Evolutionary conservation across 2,797 vertebrate genomes (phyloP), one percentile per base, ranked within the genome.

Genomic region (Oryzias sinensis): DNA sequence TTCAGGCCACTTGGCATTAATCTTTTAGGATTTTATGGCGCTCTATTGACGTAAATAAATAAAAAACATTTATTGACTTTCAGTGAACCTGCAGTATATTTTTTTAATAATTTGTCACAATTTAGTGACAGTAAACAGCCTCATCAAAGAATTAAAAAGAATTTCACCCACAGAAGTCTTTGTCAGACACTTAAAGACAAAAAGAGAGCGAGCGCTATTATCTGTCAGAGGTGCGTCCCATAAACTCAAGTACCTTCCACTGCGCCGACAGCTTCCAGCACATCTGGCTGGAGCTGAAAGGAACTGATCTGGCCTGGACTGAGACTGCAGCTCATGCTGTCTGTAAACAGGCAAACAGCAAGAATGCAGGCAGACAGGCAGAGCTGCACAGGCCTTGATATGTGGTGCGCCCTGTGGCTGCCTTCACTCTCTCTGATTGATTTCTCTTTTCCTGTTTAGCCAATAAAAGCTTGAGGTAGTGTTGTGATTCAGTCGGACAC

Each of bases 401-500:
- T 49, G 40, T 49, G 46, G 27, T 58, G 56, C 46, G 59, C 81
- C 77, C 77, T 68, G 50, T 17, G 64, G 80, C 76, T 69, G 73
- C 81, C 80, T 83, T 82, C 72, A 15, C 62, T 84, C 70, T 65
- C 69, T 72, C 57, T 84, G 85, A 82, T 83, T 87, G 80, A 86
- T 80, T 70, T 60, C 62, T 71, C 67, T 68, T 79, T 76, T 87
- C 79, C 77, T 84, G 81, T 88, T 85, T 70, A 56, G 63, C 72
- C 71, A 76, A 80, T 80, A 60, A 70, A 79, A 70, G 43, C 52
- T 60, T 16, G 49, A 65, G 57, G 53, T 70, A 13, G 59, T 58
- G 9, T 67, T 61, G 52, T 71, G 56, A 82, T 79, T 76, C 47
- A 71, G 73, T 68, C 62, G n/a, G 47, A 4, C 43, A 43, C 18